Conservation (phyloP, 2,888 invertebrate genomes). For the Dicyrtoma fusca region DNA sequence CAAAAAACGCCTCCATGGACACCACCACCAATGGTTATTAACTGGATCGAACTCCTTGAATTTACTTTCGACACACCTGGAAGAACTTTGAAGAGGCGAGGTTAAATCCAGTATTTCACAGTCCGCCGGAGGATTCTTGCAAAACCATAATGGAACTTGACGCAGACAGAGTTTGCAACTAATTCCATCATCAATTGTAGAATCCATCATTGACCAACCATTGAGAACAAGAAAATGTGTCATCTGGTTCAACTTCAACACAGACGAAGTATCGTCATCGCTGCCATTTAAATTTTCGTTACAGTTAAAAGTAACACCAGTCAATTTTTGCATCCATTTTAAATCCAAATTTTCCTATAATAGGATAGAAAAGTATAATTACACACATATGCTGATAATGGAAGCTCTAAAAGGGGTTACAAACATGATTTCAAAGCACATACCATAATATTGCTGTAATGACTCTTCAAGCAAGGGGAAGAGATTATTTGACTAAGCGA, state of each 20-base stretch:
- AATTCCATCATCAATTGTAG: not conserved
- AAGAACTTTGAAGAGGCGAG: not conserved
- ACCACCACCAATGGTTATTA: slow-evolving; percentile 34
- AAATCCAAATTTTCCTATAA: slow-evolving; percentile 2
- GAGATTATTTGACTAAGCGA: not conserved
- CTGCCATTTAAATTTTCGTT: not conserved
- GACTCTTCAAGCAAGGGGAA: not conserved
- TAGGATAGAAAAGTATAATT: not conserved
- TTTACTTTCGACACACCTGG: not conserved
- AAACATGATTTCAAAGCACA: not conserved
- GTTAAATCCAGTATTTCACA: not conserved
- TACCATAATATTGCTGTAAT: slow-evolving; percentile 15
- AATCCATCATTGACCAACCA: slow-evolving; percentile 13
- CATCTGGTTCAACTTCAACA: not conserved
- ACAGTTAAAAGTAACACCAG: not conserved
- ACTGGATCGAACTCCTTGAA: slow-evolving; percentile 17
- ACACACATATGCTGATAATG: not conserved
- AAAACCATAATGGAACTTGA: slow-evolving; percentile 21
- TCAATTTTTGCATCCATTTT: slow-evolving; percentile 12
- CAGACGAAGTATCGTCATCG: not conserved
- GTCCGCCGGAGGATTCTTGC: not conserved
- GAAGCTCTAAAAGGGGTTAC: not conserved
- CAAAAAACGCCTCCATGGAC: slow-evolving; percentile 31
- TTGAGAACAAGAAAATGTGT: slow-evolving; percentile 19
- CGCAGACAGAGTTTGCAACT: slow-evolving; percentile 18